Evolutionary conservation across 2,113 vertebrate genomes (phyloP), one percentile per base, ranked within the genome.

Genomic region (Typhlomys cinereus): DNA sequence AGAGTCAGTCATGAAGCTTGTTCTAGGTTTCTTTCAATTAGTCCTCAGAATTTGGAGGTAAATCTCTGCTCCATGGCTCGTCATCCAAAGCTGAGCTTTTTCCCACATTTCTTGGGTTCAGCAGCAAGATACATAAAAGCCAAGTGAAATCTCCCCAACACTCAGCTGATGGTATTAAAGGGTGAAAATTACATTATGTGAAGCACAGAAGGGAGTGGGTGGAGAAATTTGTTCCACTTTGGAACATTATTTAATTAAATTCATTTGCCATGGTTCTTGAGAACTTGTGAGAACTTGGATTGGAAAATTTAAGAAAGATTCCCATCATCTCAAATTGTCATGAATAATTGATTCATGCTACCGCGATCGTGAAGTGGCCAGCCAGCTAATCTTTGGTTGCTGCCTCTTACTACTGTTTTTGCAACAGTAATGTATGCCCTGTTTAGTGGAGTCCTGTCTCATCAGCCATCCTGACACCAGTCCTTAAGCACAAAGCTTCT

Each of bases 311-410:
- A 96, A 97, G 93, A 98, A 97, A 96, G 95, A 95, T 97, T 97
- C 96, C 94, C 95, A 96, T 96, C 97, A 87, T 97, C 95, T 98
- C 94, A 97, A 97, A 97, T 98, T 96, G 88, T 98, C 97, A 97
- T 96, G 96, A 97, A 97, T 98, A 98, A 98, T 98, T 98, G 97
- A 98, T 98, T 98, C 96, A 97, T 97, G 97, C 96, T 92, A 96
- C 96, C 94, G 94, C 93, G 95, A 96, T 98, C 96, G 94, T 96
- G 75, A 50, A 90, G 95, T 97, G 96, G 96, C 97, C 73, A 50
- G 94, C 85, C 86, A 93, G 97, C 94, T 95, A 95, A 96, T 97
- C 97, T 96, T 93, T 97, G 95, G 95, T 83, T 96, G 94, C 95
- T 93, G 96, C 96, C 97, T 96, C 96, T 97, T 93, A 90, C 96